Evolutionary conservation across 1,140 invertebrate species (phyloP).

Genomic region (Chironomus tepperi): DNA sequence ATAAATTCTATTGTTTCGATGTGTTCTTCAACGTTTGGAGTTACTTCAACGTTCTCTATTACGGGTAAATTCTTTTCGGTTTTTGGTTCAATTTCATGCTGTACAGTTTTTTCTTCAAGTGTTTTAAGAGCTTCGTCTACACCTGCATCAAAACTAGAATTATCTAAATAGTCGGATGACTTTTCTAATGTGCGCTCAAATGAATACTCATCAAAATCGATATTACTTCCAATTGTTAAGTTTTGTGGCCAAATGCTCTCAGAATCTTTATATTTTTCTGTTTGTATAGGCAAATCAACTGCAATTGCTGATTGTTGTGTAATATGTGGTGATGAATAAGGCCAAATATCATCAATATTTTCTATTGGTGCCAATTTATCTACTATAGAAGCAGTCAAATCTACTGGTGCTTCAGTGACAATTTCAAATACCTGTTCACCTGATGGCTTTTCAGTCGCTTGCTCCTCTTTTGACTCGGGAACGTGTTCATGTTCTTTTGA

Average conservation of each 20-base stretch:
- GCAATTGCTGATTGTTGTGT: background rate
- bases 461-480: background rate
- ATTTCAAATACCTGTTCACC: conserved; percentile 19
- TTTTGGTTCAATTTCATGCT: background rate
- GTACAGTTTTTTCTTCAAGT: background rate
- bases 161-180: background rate
- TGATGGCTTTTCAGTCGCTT: background rate
- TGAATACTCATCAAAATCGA: conserved; percentile 17
- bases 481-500: background rate
- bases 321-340: conserved; percentile 15
- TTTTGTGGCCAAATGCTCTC: background rate
- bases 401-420: background rate
- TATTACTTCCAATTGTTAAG: background rate
- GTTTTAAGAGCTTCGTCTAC: background rate
- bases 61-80: too few species aligned
- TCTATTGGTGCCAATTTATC: background rate
- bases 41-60: background rate
- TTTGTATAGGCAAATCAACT: background rate
- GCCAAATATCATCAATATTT: conserved; percentile 7
- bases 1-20: background rate
- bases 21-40: background rate
- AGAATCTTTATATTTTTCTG: background rate
- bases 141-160: background rate
- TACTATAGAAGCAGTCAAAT: conserved; percentile 9
- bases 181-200: conserved; percentile 2